Evolutionary conservation across 2,888 invertebrate species (phyloP), one percentile per base, ranked within the genome.

Genomic region (Dasysyrphus tricinctus): DNA sequence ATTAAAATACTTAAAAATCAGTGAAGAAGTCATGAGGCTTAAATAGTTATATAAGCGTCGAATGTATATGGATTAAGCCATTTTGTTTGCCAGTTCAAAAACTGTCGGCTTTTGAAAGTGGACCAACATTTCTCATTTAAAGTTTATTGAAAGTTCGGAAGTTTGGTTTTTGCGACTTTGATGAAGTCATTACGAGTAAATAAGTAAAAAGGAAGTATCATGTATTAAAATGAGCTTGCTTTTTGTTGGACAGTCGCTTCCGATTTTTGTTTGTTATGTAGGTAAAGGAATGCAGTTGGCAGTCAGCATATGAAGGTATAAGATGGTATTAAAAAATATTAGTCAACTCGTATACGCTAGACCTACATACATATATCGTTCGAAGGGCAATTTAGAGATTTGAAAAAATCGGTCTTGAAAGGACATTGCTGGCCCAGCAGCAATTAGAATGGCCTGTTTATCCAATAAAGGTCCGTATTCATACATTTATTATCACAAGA

Each of bases 1-100:
- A 65, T 65, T 65, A 65, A 65, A 47, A 65, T 65, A 44, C 47
- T 47, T 47, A 42, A 24, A 3, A 32, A 47, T 42, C 54, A n/a
- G 7, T 54, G 14, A 32, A 54, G 29, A 54, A 29, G 54, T 54
- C 32, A 32, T 54, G 54, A 54, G 29, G 14, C 29, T 32, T 51
- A 19, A n/a, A n/a, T n/a, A n/a, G n/a, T n/a, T 9, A 19, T 3
- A 24, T 14, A 7, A 8, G 7, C 6, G 14, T 54, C 14, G 6
- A 7, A 0, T 4, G 0, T 11, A 19, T 49, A 19, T 8, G 29
- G 54, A 32, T 54, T 54, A 54, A 54, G 54, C 29, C 3, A 14
- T 14, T 51, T 51, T 51, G 24, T 29, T 8, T 54, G 14, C 6
- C 12, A 29, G 14, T 54, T 29, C 6, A 7, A 54, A 24, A 24